Conservation (phyloP, 2,888 invertebrate species). For the Apoderus coryli region DNA sequence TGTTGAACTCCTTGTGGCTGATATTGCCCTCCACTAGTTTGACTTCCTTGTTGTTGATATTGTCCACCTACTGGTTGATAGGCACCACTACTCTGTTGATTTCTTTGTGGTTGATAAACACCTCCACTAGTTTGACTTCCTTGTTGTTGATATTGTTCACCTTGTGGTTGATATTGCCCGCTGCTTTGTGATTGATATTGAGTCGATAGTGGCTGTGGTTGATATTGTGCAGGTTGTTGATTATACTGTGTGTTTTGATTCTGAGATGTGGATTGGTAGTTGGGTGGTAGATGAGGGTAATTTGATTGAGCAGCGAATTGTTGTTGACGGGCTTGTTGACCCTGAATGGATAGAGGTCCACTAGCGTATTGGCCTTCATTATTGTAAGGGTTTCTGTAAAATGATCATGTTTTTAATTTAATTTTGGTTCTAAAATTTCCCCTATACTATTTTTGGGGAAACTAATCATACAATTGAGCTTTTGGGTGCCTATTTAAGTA, state of each 20-base stretch:
- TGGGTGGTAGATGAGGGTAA: conserved; percentile 4
- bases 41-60: conserved; percentile 3
- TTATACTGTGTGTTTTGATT: conserved; percentile 11
- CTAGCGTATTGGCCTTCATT: conserved; percentile 21
- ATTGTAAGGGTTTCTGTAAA: conserved; percentile 23
- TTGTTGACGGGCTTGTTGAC: conserved; percentile 15
- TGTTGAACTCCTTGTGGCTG: conserved; percentile 9
- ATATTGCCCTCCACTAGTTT: conserved; percentile 6
- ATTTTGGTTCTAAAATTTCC: no score
- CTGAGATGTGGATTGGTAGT: conserved; percentile 9
- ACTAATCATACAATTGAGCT: no score
- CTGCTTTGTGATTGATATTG: conserved; percentile 7
- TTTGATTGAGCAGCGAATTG: conserved; percentile 12
- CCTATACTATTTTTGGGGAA: no score
- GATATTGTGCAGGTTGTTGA: conserved; percentile 13
- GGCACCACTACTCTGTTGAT: conserved; percentile 7
- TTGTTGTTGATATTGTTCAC: conserved; percentile 9
- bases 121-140: conserved; percentile 5
- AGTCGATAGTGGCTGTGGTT: conserved; percentile 7
- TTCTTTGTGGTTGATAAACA: conserved; percentile 2
- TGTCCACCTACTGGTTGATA: conserved; percentile 7
- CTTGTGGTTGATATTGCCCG: conserved; percentile 10
- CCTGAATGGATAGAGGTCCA: conserved; percentile 21
- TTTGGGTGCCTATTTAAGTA: no score
- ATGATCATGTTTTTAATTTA: no score